Conservation (phyloP, 1,140 invertebrate genomes). For the Zelostemma sp. region DNA sequence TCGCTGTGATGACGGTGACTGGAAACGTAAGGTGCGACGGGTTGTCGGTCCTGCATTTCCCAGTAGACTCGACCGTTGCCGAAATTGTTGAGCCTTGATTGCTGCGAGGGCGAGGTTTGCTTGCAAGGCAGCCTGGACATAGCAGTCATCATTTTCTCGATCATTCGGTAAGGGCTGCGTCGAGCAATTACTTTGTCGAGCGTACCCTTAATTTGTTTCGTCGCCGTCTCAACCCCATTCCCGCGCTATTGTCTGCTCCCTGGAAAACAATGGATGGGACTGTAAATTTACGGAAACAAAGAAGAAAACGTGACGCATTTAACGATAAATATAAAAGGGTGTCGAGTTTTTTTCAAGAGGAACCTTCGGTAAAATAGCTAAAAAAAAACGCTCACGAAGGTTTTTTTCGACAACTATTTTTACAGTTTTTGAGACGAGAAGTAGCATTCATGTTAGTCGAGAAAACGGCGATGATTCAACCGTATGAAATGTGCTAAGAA, state of each 20-base stretch:
- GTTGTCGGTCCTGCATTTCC: slow-evolving; percentile 64
- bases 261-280: slow-evolving; percentile 32
- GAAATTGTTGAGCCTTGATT: slow-evolving; percentile 60
- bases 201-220: slow-evolving; percentile 56
- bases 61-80: slow-evolving; percentile 57
- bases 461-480: too few relatives aligned
- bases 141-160: slow-evolving; percentile 66
- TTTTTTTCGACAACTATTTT: too few relatives aligned
- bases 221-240: slow-evolving; percentile 61
- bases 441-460: too few relatives aligned
- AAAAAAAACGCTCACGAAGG: too few relatives aligned
- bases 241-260: slow-evolving; percentile 50
- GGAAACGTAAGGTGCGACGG: slow-evolving; percentile 57
- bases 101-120: slow-evolving; percentile 59
- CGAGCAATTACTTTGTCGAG: slow-evolving; percentile 45
- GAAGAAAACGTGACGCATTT: too few relatives aligned
- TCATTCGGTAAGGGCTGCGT: slow-evolving; percentile 26
- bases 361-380: too few relatives aligned
- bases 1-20: slow-evolving; percentile 62
- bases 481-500: too few relatives aligned
- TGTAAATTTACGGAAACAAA: slow-evolving; percentile 8
- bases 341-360: too few relatives aligned
- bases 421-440: too few relatives aligned
- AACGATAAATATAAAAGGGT: too few relatives aligned
- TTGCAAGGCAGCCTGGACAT: slow-evolving; percentile 69